A percentile compares a stretch with the other conserved stretches of the same genome.
Evolutionary conservation across 1,140 invertebrate genomes (phyloP).

Genomic region (Onthophagus taurus): DNA sequence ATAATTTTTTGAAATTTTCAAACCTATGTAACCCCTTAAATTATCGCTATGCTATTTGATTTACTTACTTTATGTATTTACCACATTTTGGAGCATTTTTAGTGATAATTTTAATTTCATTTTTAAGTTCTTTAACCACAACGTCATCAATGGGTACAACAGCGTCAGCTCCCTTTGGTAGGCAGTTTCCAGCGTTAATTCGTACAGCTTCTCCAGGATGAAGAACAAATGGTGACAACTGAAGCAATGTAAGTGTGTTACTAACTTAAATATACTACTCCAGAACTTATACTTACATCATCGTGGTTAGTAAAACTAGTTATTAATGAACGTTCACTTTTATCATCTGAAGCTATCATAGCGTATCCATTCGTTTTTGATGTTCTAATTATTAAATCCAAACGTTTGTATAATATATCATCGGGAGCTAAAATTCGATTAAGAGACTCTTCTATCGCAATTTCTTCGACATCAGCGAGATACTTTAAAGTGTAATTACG

Average conservation of each 20-base stretch:
- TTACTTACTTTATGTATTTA: conserved; percentile 76
- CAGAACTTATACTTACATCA: too few species aligned
- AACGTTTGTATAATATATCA: conserved; percentile 52
- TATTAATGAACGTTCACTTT: conserved; percentile 52
- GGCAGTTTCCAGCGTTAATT: conserved; percentile 88
- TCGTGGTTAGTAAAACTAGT: conserved; percentile 57
- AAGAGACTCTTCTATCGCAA: conserved; percentile 38
- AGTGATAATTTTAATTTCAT: conserved; percentile 68
- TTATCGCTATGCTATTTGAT: too few species aligned
- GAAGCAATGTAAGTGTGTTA: too few species aligned
- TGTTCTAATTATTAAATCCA: conserved; percentile 87
- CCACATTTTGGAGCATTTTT: conserved; percentile 52
- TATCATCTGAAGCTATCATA: conserved; percentile 63
- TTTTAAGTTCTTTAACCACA: conserved; percentile 48
- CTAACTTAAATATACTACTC: too few species aligned
- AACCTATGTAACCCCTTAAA: too few species aligned
- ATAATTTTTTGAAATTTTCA: too few species aligned
- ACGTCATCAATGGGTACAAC: conserved; percentile 90
- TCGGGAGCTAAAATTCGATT: conserved; percentile 54
- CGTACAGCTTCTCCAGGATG: conserved; percentile 63
- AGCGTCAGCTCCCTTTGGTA: conserved; percentile 77
- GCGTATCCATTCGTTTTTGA: conserved; percentile 96
- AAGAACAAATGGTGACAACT: too few species aligned
- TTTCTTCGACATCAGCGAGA: conserved; percentile 30
- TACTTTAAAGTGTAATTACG: too few species aligned